phyloP scores from a whole-genome alignment of 2,113 vertebrate genomes.

The Ctenodactylus gundi region DNA sequence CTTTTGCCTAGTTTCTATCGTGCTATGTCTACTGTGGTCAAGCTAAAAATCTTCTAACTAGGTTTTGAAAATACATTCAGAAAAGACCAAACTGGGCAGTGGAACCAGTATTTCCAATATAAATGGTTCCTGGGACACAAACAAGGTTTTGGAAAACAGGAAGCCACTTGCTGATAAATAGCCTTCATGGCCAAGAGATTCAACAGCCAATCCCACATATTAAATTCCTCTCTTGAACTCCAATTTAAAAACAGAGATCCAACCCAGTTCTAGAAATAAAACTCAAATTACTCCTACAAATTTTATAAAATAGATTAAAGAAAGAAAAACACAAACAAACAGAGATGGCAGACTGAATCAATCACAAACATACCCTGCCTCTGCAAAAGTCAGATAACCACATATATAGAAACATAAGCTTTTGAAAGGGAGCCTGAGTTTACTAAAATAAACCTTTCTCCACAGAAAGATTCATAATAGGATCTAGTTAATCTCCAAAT shows the following conservation, averaged over 20 bases:
- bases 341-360: background rate
- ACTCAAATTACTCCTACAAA: background rate
- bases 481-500: background rate
- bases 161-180: background rate
- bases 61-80: conserved; percentile 6
- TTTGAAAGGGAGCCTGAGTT: background rate
- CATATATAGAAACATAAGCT: background rate
- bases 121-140: background rate
- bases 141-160: background rate
- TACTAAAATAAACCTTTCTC: background rate
- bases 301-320: background rate
- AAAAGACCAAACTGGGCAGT: background rate
- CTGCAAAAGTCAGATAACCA: background rate
- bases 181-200: background rate
- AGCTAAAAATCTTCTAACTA: background rate
- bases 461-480: background rate
- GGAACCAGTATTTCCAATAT: background rate
- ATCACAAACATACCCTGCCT: background rate
- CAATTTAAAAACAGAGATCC: background rate
- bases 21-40: background rate
- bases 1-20: background rate
- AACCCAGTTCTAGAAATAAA: background rate
- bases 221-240: background rate
- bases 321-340: background rate
- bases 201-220: background rate